Evolutionary conservation across 2,888 invertebrate genomes (phyloP).

Genomic region (Antheraea assamensis): DNA sequence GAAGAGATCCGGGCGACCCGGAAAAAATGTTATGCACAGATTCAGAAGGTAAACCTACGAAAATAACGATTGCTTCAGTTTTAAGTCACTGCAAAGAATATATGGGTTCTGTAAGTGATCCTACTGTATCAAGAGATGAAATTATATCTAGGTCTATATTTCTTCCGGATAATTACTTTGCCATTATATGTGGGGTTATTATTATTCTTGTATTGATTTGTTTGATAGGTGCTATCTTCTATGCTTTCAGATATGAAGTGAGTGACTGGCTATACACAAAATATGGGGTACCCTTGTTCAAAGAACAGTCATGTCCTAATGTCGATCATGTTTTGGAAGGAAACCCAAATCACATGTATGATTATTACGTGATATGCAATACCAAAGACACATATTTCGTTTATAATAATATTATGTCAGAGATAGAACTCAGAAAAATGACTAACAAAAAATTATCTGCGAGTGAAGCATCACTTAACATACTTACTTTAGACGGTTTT

Average conservation of each 20-base stretch:
- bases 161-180: slow-evolving; percentile 87
- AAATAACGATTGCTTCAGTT: slow-evolving; percentile 79
- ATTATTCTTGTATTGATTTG: slow-evolving; percentile 87
- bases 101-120: slow-evolving; percentile 77
- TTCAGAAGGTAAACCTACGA: slow-evolving; percentile 76
- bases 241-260: slow-evolving; percentile 89
- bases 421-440: slow-evolving; percentile 87
- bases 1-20: slow-evolving; percentile 84
- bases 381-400: slow-evolving; percentile 89
- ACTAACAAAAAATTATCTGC: slow-evolving; percentile 87
- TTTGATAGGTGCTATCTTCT: slow-evolving; percentile 86
- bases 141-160: slow-evolving; percentile 83
- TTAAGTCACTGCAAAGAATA: slow-evolving; percentile 84
- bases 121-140: slow-evolving; percentile 73
- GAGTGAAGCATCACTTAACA: slow-evolving; percentile 85
- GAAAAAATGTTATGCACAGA: slow-evolving; percentile 87
- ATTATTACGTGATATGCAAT: slow-evolving; percentile 94
- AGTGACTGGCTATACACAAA: slow-evolving; percentile 90
- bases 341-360: slow-evolving; percentile 88
- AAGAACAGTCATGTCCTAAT: slow-evolving; percentile 85
- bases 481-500: slow-evolving; percentile 77
- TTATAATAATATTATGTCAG: slow-evolving; percentile 86
- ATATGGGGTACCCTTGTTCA: slow-evolving; percentile 89
- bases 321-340: slow-evolving; percentile 85
- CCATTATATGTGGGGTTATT: slow-evolving; percentile 87